Evolutionary conservation across 2,797 vertebrate species (phyloP), one percentile per base, ranked within the genome.

Genomic region (Cottoperca gobio): DNA sequence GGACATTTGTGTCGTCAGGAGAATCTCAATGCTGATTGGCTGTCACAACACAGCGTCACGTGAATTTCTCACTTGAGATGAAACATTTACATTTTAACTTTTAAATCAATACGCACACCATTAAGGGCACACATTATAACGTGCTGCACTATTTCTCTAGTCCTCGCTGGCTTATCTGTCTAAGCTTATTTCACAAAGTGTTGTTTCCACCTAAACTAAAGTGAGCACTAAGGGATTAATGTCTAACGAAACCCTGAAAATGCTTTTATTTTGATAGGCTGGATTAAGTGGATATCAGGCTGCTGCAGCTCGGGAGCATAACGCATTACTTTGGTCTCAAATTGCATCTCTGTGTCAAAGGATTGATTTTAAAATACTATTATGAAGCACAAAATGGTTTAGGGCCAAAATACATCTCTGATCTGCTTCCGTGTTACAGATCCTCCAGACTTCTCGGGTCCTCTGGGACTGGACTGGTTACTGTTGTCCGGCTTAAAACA

Each of bases 311-410:
- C 43, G 52, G 54, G n/a, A 73, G 46, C 65, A 70, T 49, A 55
- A 53, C 8, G 7, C 54, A 76, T 23, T 55, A 63, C 50, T 55
- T 40, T 66, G 52, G 13, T 68, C 57, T 70, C 46, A 67, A n/a
- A 43, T 31, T 42, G 55, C 65, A 17, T 57, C 39, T 39, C 21
- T 10, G 23, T 21, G 26, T 61, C 24, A 53, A n/a, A 62, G n/a
- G 26, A 72, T 64, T 52, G n/a, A 70, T 53, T 64, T 63, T 43
- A 40, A 81, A 70, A 72, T 9, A 37, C 35, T 33, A 66, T 77
- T 23, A 70, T 70, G 39, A 81, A 71, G 37, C 55, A 62, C 37
- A 73, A 64, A 28, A 28, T 26, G 10, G 26, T 68, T 79, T 35
- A 5, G 12, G 37, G 43, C 42, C 43, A 72, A 33, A 68, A 37